Conservation (phyloP, 1,140 invertebrate species). For the Zaprionus nigranus region DNA sequence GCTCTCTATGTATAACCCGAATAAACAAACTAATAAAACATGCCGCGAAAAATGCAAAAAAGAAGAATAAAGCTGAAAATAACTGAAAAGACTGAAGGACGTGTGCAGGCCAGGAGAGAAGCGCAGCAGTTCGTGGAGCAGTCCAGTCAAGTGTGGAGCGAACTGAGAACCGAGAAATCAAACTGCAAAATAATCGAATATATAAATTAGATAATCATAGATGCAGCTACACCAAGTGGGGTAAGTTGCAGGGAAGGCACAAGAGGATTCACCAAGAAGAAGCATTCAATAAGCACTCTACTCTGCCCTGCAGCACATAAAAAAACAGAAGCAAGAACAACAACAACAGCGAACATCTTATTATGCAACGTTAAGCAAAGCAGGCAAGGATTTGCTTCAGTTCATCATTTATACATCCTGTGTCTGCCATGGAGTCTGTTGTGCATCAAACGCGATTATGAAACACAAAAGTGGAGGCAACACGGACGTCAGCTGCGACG, state of each 20-base stretch:
- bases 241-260: too few species aligned
- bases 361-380: constrained; percentile 54
- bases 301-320: not conserved
- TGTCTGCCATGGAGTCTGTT: constrained; percentile 47
- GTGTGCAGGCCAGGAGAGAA: constrained; percentile 25
- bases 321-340: not conserved
- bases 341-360: constrained; percentile 19
- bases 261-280: too few species aligned
- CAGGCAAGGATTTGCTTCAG: constrained; percentile 15
- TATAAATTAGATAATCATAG: constrained; percentile 41
- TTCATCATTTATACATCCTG: not conserved
- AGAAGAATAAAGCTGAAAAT: constrained; percentile 31
- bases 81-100: constrained; percentile 64
- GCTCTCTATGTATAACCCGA: constrained; percentile 80
- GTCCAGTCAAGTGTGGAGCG: constrained; percentile 16
- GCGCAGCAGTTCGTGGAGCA: constrained; percentile 13
- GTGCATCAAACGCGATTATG: constrained; percentile 68
- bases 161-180: not conserved
- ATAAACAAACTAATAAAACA: constrained; percentile 85
- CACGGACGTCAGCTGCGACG: constrained; percentile 57
- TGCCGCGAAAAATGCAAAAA: constrained; percentile 56
- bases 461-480: constrained; percentile 72
- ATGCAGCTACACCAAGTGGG: not conserved
- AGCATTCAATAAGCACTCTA: not conserved
- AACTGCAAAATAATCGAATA: constrained; percentile 8